Evolutionary conservation across 1,140 invertebrate species (phyloP), one percentile per base, ranked within the genome.

Genomic region (Eriosoma lanigerum): DNA sequence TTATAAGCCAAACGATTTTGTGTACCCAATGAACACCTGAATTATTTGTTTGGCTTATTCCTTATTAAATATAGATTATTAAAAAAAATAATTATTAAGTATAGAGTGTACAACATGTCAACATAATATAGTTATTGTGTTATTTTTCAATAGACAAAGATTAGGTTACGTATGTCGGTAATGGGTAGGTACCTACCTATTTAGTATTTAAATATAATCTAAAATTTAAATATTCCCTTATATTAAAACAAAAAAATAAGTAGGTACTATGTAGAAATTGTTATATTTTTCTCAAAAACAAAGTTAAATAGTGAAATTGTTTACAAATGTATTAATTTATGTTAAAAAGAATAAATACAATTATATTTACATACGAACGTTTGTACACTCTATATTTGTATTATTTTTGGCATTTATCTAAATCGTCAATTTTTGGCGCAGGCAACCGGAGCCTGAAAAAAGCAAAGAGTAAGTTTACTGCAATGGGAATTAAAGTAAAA

Each of bases 381-480:
- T 56, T 81, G 64, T 70, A 60, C 72, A 50, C 68, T 81, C 56
- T 75, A 64, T 62, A 64, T 81, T 81, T 73, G 72, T 70, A 26
- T 62, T 75, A 81, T 48, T 62, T 15, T 62, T 82, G 32, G 26
- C 48, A 60, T 44, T 60, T 81, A 5, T 58, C 50, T 50, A 82
- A 75, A 60, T 78, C 64, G 82, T 82, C 66, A 73, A 66, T 82
- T 82, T 82, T 82, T 50, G 32, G 21, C 75, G 60, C 81, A 81
- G 81, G 81, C 82, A 83, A 81, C 82, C 83, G 21, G 83, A 83
- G 81, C 78, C 83, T 80, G 80, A 82, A 81, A 83, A 83, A 81
- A 83, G 82, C 81, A 82, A 82, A 80, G 83, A 83, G 83, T 83
- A 83, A 83, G 83, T 83, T 76, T 60, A 54, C 58, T 44, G 19